Conservation (phyloP, 1,140 invertebrate species). For the Drosophila ficusphila region DNA sequence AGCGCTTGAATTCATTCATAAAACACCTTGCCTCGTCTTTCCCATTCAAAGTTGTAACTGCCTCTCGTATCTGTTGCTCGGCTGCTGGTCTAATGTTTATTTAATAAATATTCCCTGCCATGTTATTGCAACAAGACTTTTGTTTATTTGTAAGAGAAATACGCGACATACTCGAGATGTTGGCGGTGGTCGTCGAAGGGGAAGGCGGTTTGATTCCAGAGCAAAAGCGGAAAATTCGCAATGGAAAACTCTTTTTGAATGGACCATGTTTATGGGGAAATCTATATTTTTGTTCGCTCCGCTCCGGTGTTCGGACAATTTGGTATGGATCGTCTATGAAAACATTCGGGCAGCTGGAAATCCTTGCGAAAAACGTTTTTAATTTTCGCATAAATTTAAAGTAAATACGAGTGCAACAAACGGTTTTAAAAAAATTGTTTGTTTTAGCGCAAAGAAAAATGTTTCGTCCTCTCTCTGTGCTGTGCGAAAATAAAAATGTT, state of each 20-base stretch:
- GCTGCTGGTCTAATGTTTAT: slow-evolving; percentile 75
- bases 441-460: slow-evolving; percentile 79
- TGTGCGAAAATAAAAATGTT: slow-evolving; percentile 72
- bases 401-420: slow-evolving; percentile 69
- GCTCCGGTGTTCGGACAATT: slow-evolving; percentile 46
- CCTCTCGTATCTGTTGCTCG: slow-evolving; percentile 36
- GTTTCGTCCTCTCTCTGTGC: slow-evolving; percentile 27
- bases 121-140: slow-evolving; percentile 77
- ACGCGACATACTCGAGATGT: slow-evolving; percentile 74
- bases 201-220: not conserved
- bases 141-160: slow-evolving; percentile 78
- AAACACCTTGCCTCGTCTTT: slow-evolving; percentile 31
- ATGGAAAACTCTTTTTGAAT: slow-evolving; percentile 47
- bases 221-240: slow-evolving; percentile 31
- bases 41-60: slow-evolving; percentile 55
- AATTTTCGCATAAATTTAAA: slow-evolving; percentile 83
- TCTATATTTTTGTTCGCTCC: slow-evolving; percentile 29
- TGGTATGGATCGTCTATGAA: slow-evolving; percentile 62
- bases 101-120: slow-evolving; percentile 77
- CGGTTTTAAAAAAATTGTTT: slow-evolving; percentile 68
- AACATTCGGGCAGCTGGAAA: slow-evolving; percentile 64
- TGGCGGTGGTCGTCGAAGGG: not conserved
- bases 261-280: slow-evolving; percentile 25
- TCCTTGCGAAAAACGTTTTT: slow-evolving; percentile 78
- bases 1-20: slow-evolving; percentile 64